Evolutionary conservation across 2,113 vertebrate species (phyloP), one percentile per base, ranked within the genome.

Genomic region (Aspidoscelis tigris): DNA sequence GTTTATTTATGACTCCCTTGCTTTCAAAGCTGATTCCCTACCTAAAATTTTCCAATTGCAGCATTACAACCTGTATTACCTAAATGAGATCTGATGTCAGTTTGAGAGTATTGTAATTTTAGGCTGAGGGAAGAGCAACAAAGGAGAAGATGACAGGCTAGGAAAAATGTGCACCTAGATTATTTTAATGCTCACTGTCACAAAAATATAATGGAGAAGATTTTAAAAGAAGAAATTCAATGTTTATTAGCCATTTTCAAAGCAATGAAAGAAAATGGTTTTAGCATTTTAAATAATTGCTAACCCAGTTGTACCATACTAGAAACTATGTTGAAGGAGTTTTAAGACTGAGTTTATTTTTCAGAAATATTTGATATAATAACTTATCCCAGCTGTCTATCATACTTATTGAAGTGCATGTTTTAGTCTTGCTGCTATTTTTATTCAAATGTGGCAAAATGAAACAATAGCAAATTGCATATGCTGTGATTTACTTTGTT

Each of bases 341-440:
- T 7, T 9, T 82, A 80, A 7, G 26, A 50, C 22, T 41, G 70
- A 9, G 83, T 47, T 90, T 85, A 80, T 80, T 7, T 22, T 75
- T 81, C 65, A 87, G 83, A 91, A 89, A 80, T 89, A 53, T 44
- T 90, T 70, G 22, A 78, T 86, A 88, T 55, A 84, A 11, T 64
- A 26, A 2, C n/a, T 47, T 61, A 3, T 66, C 43, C 39, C 21
- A 66, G 43, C 61, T 65, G 12, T 47, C 12, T 11, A 8, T 21
- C 39, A 72, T 43, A 39, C 6, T 81, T 81, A 72, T 72, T 72
- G n/a, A 79, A 66, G 66, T 68, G 11, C 20, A 41, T 68, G 12
- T 12, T 41, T 43, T 43, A n/a, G 12, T 24, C 26, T 14, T 68
- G 78, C 41, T 7, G 24, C 47, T 79, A 18, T n/a, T 22, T 79